Evolutionary conservation across 2,797 vertebrate species (phyloP), one percentile per base, ranked within the genome.

Genomic region (Pangasius djambal): DNA sequence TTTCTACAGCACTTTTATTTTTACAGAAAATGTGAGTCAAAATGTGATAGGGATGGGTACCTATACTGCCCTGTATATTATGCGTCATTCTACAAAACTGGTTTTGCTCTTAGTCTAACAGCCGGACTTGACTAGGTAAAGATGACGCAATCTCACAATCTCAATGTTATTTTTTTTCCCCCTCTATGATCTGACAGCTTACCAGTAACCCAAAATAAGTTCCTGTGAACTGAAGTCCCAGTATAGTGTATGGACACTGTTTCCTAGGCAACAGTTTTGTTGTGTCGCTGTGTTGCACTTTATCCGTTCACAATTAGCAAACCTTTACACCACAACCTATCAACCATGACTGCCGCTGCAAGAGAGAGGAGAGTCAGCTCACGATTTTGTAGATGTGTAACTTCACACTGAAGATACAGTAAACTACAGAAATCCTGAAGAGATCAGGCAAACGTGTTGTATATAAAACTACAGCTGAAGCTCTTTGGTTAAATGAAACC

Each of bases 181-280:
- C 25, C 9, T 18, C 18, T 34, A 7, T n/a, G 25, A 50, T 50
- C 81, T 52, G n/a, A 55, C 25, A 40, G 5, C 28, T 15, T 16
- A 8, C 8, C 9, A 48, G 40, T 31, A 25, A 83, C 65, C 57
- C 25, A 72, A 72, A 87, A 78, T 52, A 63, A 72, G 63, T 85
- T 88, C 61, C 25, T 25, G 16, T 31, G 1, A 78, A 52, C 82
- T 20, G 40, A 12, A 34, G 44, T 69, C 20, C 13, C 7, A 1
- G 40, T 22, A 34, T 59, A 70, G 16, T 59, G 20, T 67, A 22
- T 78, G 20, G 37, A 44, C 48, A 20, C 28, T 7, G 59, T 63
- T 88, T 48, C 82, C 72, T 31, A 18, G 88, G 72, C 48, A 78
- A 78, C 74, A 7, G 72, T 69, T 78, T 37, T 88, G 81, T 88